Conservation (phyloP, 2,888 invertebrate species). For the Calameuta filiformis region DNA sequence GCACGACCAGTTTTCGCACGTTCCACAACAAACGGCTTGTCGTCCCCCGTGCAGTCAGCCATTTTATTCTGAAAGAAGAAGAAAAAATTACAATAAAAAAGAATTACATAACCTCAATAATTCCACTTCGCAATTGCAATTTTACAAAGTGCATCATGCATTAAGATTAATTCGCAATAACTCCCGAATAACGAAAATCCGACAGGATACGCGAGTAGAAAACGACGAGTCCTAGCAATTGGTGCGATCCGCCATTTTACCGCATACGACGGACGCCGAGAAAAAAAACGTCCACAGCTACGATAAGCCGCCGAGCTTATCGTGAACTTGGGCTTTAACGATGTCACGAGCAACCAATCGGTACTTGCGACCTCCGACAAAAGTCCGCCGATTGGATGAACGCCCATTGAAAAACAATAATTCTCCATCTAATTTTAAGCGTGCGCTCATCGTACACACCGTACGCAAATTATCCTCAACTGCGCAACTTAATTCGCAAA, state of each 20-base stretch:
- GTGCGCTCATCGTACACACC: conserved; percentile 30
- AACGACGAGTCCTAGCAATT: neutral
- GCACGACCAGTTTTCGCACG: conserved; percentile 85
- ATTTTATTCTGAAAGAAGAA: conserved; percentile 35
- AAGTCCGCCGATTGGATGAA: conserved; percentile 13
- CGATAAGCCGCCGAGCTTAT: conserved; percentile 26
- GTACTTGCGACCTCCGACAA: conserved; percentile 18
- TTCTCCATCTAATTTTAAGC: conserved; percentile 35
- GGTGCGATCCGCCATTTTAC: conserved; percentile 35
- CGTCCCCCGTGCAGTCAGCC: conserved; percentile 60
- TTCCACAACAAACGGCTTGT: conserved; percentile 77
- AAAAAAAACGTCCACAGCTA: conserved; percentile 16
- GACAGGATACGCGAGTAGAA: neutral
- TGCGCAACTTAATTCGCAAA: conserved; percentile 9
- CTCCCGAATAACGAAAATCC: neutral
- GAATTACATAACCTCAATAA: neutral
- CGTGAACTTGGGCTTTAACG: conserved; percentile 23
- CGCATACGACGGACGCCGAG: conserved; percentile 14
- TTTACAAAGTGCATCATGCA: neutral
- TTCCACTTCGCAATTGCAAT: neutral
- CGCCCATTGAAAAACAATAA: conserved; percentile 29
- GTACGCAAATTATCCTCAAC: conserved; percentile 4
- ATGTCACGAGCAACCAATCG: conserved; percentile 28
- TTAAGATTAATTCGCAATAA: neutral
- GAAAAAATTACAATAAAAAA: neutral